Percentiles rank a stretch among this genome's conserved stretches.
These are phyloP conservation scores for Ornithoptera alexandrae DNA, from an alignment of 2,888 invertebrate genomes.

Conservation along the genomic window DNA sequence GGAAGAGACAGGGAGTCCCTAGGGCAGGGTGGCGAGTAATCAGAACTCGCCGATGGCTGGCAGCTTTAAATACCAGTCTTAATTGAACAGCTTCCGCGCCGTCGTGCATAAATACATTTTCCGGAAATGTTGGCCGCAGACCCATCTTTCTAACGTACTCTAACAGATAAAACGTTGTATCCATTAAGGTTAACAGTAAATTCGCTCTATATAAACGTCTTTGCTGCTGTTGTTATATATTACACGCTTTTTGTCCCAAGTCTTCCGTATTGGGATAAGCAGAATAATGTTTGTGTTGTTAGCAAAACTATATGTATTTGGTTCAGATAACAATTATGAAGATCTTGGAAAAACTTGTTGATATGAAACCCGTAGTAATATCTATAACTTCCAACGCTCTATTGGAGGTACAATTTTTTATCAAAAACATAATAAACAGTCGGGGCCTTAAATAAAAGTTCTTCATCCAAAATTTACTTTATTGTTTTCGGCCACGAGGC, in stretches of 20 bases:
- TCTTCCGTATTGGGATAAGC: background rate
- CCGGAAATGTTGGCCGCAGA: constrained; percentile 64
- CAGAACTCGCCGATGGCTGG: constrained; percentile 70
- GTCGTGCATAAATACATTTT: constrained; percentile 70
- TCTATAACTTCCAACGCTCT: too few relatives aligned
- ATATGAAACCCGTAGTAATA: too few relatives aligned
- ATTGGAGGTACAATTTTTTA: background rate
- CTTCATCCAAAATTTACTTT: constrained; percentile 52
- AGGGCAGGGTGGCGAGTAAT: constrained; percentile 62
- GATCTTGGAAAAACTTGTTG: too few relatives aligned
- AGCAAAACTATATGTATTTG: too few relatives aligned
- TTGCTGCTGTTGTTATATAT: background rate
- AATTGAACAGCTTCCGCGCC: constrained; percentile 77
- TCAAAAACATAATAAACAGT: background rate
- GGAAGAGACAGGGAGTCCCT: constrained; percentile 61
- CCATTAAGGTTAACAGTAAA: constrained; percentile 22
- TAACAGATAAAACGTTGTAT: constrained; percentile 29
- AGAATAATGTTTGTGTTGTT: background rate
- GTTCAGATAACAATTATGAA: background rate
- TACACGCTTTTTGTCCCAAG: background rate
- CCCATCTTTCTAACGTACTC: constrained; percentile 62
- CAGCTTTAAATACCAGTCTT: constrained; percentile 78
- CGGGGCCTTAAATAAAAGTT: constrained; percentile 6
- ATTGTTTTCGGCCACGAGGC: constrained; percentile 54
- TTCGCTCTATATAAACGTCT: constrained; percentile 7